These are phyloP conservation scores for Amaurobius ferox DNA, from an alignment of 2,888 invertebrate species.

Conservation along the genomic window DNA sequence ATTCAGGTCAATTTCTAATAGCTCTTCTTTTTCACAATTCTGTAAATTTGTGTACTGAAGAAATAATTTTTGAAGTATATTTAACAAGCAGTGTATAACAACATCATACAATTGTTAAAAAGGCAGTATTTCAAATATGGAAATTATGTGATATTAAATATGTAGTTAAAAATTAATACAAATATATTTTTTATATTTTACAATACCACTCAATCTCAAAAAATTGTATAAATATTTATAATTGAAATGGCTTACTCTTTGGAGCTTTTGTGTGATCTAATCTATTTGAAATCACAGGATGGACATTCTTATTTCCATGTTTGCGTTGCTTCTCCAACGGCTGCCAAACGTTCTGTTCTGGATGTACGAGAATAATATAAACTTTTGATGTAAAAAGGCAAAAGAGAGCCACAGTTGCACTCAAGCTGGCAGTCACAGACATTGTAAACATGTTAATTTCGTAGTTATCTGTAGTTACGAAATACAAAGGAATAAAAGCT, in stretches of 20 bases:
- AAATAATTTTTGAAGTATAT: too few species aligned
- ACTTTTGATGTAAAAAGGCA: constrained; percentile 96
- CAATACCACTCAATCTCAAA: too few species aligned
- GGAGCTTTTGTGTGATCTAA: constrained; percentile 67
- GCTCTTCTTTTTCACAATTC: too few species aligned
- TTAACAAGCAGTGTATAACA: too few species aligned
- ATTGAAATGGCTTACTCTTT: constrained; percentile 58
- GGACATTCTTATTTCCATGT: constrained; percentile 76
- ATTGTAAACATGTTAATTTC: constrained; percentile 94
- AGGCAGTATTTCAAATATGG: too few species aligned
- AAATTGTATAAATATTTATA: too few species aligned
- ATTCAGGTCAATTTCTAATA: too few species aligned
- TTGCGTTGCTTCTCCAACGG: constrained; percentile 75
- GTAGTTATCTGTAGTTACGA: constrained; percentile 79
- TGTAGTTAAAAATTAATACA: too few species aligned
- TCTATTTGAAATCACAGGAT: constrained; percentile 27
- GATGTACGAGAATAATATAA: constrained; percentile 91
- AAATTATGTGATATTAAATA: too few species aligned
- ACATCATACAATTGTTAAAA: too few species aligned
- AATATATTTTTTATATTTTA: too few species aligned
- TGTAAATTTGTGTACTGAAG: too few species aligned
- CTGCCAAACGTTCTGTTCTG: constrained; percentile 92
- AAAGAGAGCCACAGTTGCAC: constrained; percentile 93
- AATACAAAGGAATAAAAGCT: constrained; percentile 82
- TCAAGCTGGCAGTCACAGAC: constrained; percentile 96